Percentiles rank a stretch among this genome's conserved stretches.
Conservation (phyloP, 53 echinoderm and acorn worm species). For the Echinarachnius parma region DNA sequence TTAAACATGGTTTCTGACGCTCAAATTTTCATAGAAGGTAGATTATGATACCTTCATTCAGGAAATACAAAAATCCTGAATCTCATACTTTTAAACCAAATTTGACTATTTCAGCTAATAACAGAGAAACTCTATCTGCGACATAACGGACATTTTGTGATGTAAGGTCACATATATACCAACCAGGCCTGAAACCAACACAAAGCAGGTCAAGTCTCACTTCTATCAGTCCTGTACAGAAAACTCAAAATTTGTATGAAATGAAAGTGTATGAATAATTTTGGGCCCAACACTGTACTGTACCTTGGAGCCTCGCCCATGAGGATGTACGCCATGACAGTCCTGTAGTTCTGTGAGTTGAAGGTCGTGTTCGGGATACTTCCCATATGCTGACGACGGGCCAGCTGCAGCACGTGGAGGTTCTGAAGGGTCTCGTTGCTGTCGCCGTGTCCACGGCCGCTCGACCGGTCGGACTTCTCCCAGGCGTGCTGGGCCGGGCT, state of each 20-base stretch:
- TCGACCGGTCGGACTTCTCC: conserved; percentile 27
- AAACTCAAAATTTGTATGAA: background rate
- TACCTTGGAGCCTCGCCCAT: conserved; percentile 82
- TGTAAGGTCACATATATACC: no score
- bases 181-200: background rate
- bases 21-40: no score
- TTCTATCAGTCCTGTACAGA: background rate
- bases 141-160: no score
- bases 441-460: background rate
- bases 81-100: no score
- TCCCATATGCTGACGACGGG: conserved; percentile 79
- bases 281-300: no score
- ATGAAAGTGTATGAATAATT: no score
- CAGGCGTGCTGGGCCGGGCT: conserved; percentile 58
- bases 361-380: conserved; percentile 68
- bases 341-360: conserved; percentile 81
- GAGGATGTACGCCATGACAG: conserved; percentile 81
- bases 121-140: no score
- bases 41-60: no score
- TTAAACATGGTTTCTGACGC: no score
- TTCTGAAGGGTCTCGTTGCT: conserved; percentile 34
- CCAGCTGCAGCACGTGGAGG: conserved; percentile 68
- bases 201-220: background rate
- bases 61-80: no score
- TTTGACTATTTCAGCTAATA: no score